Evolutionary conservation across 2,888 invertebrate genomes (phyloP).

Genomic region (Leucania comma): DNA sequence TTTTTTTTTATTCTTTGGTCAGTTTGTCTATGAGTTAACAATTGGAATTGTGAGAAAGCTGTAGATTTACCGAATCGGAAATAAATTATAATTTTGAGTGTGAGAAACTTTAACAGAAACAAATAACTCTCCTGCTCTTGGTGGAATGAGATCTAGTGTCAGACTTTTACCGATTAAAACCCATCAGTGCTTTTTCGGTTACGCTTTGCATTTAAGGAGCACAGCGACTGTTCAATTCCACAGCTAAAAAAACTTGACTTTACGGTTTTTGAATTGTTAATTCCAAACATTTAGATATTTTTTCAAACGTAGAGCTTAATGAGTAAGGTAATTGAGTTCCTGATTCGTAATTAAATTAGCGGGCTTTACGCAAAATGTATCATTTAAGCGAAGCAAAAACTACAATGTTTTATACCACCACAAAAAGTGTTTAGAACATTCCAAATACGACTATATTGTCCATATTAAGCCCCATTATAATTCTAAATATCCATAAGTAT

Average conservation of each 20-base stretch:
- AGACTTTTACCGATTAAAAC: too few relatives aligned
- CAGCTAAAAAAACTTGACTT: too few relatives aligned
- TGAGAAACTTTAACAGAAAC: background rate
- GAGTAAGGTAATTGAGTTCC: background rate
- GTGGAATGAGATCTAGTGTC: too few relatives aligned
- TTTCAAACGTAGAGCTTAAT: too few relatives aligned
- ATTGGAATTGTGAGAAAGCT: background rate
- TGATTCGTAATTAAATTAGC: background rate
- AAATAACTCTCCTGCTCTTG: too few relatives aligned
- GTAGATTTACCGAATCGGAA: background rate
- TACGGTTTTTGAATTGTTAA: too few relatives aligned
- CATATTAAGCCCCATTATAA: conserved; percentile 1
- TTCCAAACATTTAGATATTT: too few relatives aligned
- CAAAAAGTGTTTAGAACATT: conserved; percentile 28
- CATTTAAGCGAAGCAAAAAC: background rate
- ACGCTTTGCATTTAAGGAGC: too few relatives aligned
- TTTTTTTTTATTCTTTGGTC: background rate
- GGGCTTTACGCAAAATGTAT: background rate
- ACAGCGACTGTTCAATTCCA: too few relatives aligned
- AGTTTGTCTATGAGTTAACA: background rate
- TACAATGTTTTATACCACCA: background rate
- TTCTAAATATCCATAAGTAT: conserved; percentile 22
- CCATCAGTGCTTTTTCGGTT: too few relatives aligned
- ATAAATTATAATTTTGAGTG: background rate
- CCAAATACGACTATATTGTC: conserved; percentile 27